These are phyloP conservation scores for Tachypleus tridentatus DNA, from an alignment of 1,140 invertebrate genomes.

Conservation along the genomic window DNA sequence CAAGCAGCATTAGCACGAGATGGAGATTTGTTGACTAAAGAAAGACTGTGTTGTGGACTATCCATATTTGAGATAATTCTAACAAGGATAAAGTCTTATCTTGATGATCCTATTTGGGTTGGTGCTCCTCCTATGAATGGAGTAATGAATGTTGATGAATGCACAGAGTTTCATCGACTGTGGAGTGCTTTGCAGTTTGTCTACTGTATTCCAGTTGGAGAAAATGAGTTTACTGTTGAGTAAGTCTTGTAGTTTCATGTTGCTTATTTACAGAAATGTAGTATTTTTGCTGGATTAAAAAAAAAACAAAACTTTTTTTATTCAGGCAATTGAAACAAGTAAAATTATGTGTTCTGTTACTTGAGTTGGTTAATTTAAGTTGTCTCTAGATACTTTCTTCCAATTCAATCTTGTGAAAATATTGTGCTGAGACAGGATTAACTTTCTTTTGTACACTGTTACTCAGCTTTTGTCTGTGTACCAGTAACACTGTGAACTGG, in stretches of 20 bases:
- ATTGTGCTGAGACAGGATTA: too few relatives aligned
- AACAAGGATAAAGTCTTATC: conserved; percentile 66
- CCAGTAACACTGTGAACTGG: too few relatives aligned
- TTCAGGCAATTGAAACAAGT: too few relatives aligned
- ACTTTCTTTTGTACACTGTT: too few relatives aligned
- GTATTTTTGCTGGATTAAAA: too few relatives aligned
- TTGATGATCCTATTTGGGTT: conserved; percentile 82
- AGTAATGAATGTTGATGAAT: conserved; percentile 94
- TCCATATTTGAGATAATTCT: conserved; percentile 87
- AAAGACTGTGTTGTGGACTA: conserved; percentile 94
- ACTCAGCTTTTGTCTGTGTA: too few relatives aligned
- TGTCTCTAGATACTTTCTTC: too few relatives aligned
- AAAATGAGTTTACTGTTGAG: conserved; percentile 95
- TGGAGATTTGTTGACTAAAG: conserved; percentile 89
- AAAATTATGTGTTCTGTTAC: too few relatives aligned
- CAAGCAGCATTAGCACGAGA: conserved; percentile 85
- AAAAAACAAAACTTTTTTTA: too few relatives aligned
- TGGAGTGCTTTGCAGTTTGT: conserved; percentile 99
- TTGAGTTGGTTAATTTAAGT: too few relatives aligned
- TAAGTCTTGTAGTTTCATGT: conserved; percentile 39
- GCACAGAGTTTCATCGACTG: conserved; percentile 90
- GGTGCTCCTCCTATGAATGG: conserved; percentile 78
- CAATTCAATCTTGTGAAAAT: too few relatives aligned
- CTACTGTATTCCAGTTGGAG: conserved; percentile 93
- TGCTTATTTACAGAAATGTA: too few relatives aligned